These are phyloP conservation scores for Romanomermis culicivorax DNA, from an alignment of 2,888 invertebrate species.

Conservation along the genomic window DNA sequence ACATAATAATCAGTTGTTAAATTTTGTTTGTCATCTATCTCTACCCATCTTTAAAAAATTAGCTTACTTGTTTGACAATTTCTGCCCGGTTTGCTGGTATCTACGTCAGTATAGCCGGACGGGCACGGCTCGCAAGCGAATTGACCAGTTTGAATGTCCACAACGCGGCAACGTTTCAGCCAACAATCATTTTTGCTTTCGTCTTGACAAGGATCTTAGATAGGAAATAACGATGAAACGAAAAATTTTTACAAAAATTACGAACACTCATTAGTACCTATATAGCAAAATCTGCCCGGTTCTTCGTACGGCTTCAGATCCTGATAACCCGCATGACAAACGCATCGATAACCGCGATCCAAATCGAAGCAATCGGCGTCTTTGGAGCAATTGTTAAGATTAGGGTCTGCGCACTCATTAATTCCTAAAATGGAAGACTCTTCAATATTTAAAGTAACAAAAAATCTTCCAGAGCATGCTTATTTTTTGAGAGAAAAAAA, in stretches of 20 bases:
- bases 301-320: constrained; percentile 20
- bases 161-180: constrained; percentile 1
- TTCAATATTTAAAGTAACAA: too few species aligned
- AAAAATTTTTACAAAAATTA: background rate
- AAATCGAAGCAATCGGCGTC: constrained; percentile 22
- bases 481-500: background rate
- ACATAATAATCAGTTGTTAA: too few species aligned
- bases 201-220: constrained; percentile 4
- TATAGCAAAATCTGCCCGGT: constrained; percentile 23
- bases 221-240: background rate
- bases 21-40: too few species aligned
- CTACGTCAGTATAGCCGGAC: background rate
- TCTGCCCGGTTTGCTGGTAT: constrained; percentile 19
- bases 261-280: constrained; percentile 14
- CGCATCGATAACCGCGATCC: constrained; percentile 21
- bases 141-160: background rate
- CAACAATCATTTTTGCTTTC: constrained; percentile 1
- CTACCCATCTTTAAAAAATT: too few species aligned
- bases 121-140: constrained; percentile 5
- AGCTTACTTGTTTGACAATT: constrained; percentile 24
- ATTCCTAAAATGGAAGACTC: background rate
- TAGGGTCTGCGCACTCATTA: constrained; percentile 20
- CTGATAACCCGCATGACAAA: constrained; percentile 21
- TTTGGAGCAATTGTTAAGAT: constrained; percentile 23
- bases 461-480: too few species aligned